phyloP scores from a whole-genome alignment of 2,888 invertebrate genomes.

The Tinea semifulvella region DNA sequence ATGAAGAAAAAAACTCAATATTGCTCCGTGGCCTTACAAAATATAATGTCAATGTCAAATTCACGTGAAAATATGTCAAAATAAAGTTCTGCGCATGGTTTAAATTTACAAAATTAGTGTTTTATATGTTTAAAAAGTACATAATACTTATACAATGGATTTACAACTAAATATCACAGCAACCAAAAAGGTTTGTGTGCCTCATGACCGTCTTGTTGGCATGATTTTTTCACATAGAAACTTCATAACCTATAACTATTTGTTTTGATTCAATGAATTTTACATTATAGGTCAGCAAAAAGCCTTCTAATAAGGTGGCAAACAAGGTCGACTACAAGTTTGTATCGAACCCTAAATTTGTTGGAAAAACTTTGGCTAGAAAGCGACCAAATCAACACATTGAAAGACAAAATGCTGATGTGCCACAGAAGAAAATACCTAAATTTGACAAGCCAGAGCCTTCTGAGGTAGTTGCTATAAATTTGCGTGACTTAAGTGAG shows the following conservation, averaged over 20 bases:
- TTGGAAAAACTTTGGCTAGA: constrained; percentile 54
- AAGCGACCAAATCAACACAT: constrained; percentile 35
- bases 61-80: background rate
- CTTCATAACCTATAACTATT: constrained; percentile 8
- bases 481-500: constrained; percentile 50
- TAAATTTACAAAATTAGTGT: background rate
- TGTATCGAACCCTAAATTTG: constrained; percentile 44
- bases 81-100: constrained; percentile 1
- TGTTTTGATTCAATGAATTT: constrained; percentile 1
- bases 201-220: background rate
- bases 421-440: constrained; percentile 36
- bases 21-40: too few relatives aligned
- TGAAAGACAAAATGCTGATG: constrained; percentile 29
- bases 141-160: constrained; percentile 27
- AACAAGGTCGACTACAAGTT: constrained; percentile 49
- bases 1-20: too few relatives aligned
- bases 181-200: constrained; percentile 37
- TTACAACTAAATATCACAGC: constrained; percentile 57
- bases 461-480: constrained; percentile 31
- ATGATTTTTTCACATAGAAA: constrained; percentile 4
- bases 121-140: background rate
- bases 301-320: constrained; percentile 22
- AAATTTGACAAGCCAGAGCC: constrained; percentile 25
- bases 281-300: constrained; percentile 33
- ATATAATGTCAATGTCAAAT: too few relatives aligned